Conservation (phyloP, 2,797 vertebrate species). For the Orientallactaga sibirica region DNA sequence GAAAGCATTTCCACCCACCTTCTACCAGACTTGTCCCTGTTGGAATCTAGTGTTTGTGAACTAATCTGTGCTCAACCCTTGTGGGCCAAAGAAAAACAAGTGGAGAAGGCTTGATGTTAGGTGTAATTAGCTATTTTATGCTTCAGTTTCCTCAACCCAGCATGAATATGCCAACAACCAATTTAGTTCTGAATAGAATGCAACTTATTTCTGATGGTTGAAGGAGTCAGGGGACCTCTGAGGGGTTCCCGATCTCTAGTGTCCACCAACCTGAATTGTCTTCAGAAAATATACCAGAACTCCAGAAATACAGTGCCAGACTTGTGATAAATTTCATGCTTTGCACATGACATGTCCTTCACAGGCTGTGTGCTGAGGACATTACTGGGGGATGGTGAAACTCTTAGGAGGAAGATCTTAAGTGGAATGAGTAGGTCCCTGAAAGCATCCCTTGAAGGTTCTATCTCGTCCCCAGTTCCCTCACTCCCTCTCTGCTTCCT, state of each 20-base stretch:
- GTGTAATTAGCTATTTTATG: not conserved
- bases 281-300: not conserved
- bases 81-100: not conserved
- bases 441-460: not conserved
- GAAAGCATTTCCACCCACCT: not conserved
- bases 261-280: not conserved
- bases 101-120: too few relatives aligned
- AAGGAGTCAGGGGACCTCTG: not conserved
- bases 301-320: not conserved
- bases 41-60: not conserved
- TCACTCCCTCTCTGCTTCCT: not conserved
- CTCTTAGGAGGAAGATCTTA: not conserved
- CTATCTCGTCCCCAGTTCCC: not conserved
- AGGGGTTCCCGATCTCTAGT: not conserved
- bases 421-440: not conserved
- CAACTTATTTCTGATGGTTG: not conserved
- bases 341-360: not conserved
- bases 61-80: not conserved
- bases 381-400: not conserved
- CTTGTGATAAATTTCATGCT: not conserved
- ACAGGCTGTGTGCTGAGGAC: not conserved
- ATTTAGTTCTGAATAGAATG: not conserved
- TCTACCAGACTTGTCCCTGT: not conserved
- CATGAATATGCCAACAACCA: not conserved
- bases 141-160: conserved; percentile 28